Evolutionary conservation across 2,113 vertebrate species (phyloP).

Genomic region (Gambusia affinis): DNA sequence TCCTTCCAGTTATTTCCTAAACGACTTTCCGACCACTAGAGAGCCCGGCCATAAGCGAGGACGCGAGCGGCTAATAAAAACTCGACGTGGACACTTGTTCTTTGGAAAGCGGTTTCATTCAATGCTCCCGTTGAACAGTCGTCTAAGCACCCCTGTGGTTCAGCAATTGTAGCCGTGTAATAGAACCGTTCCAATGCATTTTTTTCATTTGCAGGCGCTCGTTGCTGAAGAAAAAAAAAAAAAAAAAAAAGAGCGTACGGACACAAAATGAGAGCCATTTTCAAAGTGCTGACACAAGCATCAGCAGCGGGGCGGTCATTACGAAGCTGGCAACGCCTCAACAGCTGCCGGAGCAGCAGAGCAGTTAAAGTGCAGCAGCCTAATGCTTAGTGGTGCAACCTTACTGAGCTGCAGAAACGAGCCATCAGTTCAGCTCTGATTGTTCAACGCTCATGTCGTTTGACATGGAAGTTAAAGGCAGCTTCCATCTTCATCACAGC

Average conservation of each 20-base stretch:
- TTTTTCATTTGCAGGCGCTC: slow-evolving; percentile 57
- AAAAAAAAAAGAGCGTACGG: slow-evolving; percentile 17
- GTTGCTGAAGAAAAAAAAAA: background rate
- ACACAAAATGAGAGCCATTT: slow-evolving; percentile 59
- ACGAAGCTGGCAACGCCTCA: slow-evolving; percentile 62
- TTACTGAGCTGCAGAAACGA: slow-evolving; percentile 19
- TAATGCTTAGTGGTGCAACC: slow-evolving; percentile 45
- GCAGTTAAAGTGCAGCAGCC: slow-evolving; percentile 48
- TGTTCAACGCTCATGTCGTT: slow-evolving; percentile 33
- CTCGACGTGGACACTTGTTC: slow-evolving; percentile 29
- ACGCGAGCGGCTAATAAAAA: background rate
- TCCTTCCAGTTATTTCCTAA: slow-evolving; percentile 1
- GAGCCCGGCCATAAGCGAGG: background rate
- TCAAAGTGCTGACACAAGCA: slow-evolving; percentile 76
- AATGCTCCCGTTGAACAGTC: slow-evolving; percentile 22
- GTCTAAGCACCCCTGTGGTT: slow-evolving; percentile 27
- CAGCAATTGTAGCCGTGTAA: slow-evolving; percentile 31
- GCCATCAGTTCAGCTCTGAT: slow-evolving; percentile 55
- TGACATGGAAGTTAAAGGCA: slow-evolving; percentile 33
- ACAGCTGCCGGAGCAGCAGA: slow-evolving; percentile 51
- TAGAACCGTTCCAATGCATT: slow-evolving; percentile 44
- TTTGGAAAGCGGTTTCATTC: slow-evolving; percentile 13
- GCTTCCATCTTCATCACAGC: slow-evolving; percentile 63
- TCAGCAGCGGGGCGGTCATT: slow-evolving; percentile 68
- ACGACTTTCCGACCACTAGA: background rate